These are phyloP conservation scores for Hylaeus volcanicus DNA, from an alignment of 1,140 invertebrate genomes.

Conservation along the genomic window DNA sequence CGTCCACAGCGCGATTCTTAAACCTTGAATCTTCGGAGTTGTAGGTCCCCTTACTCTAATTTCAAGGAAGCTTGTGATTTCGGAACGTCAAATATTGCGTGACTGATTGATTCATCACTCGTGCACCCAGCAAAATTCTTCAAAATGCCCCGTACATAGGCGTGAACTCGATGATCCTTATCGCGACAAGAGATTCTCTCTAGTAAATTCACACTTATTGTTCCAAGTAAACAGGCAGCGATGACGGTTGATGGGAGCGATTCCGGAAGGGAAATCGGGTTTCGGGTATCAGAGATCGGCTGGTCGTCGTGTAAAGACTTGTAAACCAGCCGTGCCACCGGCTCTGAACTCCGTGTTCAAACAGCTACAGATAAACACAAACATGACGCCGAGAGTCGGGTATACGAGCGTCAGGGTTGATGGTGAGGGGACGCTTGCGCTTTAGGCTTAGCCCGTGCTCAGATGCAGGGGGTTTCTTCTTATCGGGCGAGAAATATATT, in stretches of 20 bases:
- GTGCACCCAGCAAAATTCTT: no score
- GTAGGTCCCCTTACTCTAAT: no score
- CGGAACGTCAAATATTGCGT: no score
- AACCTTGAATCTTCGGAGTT: no score
- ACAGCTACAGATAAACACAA: slow-evolving; percentile 26
- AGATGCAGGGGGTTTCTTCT: slow-evolving; percentile 64
- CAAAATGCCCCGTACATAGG: not conserved
- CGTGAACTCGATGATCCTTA: not conserved
- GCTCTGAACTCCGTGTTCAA: not conserved
- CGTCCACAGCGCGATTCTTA: no score
- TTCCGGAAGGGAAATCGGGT: slow-evolving; percentile 40
- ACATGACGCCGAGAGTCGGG: not conserved
- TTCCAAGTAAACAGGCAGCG: not conserved
- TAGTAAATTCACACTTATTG: not conserved
- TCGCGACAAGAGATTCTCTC: no score
- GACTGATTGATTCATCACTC: no score
- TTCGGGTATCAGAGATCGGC: slow-evolving; percentile 30
- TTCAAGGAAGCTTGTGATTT: no score
- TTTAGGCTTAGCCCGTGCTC: slow-evolving; percentile 10
- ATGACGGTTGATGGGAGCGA: not conserved
- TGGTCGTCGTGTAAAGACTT: slow-evolving; percentile 51
- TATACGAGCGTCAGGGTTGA: not conserved
- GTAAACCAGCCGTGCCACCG: slow-evolving; percentile 39
- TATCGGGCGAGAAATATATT: slow-evolving; percentile 74
- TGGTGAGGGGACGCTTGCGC: slow-evolving; percentile 6